Evolutionary conservation across 1,140 invertebrate genomes (phyloP).

Genomic region (Drosophila yakuba): DNA sequence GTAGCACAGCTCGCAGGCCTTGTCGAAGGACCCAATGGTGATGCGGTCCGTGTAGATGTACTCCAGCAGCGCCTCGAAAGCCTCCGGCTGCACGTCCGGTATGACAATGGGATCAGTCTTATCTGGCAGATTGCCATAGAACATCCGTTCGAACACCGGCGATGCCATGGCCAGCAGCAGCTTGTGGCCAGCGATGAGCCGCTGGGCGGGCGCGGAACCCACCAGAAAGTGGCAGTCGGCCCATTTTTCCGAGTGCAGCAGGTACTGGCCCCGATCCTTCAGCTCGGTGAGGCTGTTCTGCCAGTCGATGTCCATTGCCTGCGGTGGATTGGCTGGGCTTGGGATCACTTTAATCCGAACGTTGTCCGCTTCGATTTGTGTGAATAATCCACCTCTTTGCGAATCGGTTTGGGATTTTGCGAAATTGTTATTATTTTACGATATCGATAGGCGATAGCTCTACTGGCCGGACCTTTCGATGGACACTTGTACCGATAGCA

Average conservation of each 20-base stretch:
- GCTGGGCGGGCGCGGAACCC: conserved; percentile 90
- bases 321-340: not conserved
- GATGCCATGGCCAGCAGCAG: conserved; percentile 93
- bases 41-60: conserved; percentile 94
- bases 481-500: not conserved
- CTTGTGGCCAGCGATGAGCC: conserved; percentile 91
- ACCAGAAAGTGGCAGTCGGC: conserved; percentile 92
- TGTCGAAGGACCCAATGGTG: conserved; percentile 91
- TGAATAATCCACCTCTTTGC: conserved; percentile 6
- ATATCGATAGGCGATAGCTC: not conserved
- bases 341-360: not conserved
- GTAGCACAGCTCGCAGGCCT: conserved; percentile 93
- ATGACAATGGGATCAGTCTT: conserved; percentile 90
- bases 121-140: conserved; percentile 90
- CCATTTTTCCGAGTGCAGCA: conserved; percentile 91
- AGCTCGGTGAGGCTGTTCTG: conserved; percentile 89
- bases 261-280: conserved; percentile 88
- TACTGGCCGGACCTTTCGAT: not conserved
- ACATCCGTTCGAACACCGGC: conserved; percentile 93
- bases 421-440: not conserved
- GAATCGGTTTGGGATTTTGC: not conserved
- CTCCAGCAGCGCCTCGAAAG: conserved; percentile 91
- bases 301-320: conserved; percentile 87
- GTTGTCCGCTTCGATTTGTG: conserved; percentile 9
- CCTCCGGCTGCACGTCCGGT: conserved; percentile 93